Percentiles rank a stretch among this genome's conserved stretches.
Conservation (phyloP, 2,113 vertebrate genomes). For the Zootoca vivipara region DNA sequence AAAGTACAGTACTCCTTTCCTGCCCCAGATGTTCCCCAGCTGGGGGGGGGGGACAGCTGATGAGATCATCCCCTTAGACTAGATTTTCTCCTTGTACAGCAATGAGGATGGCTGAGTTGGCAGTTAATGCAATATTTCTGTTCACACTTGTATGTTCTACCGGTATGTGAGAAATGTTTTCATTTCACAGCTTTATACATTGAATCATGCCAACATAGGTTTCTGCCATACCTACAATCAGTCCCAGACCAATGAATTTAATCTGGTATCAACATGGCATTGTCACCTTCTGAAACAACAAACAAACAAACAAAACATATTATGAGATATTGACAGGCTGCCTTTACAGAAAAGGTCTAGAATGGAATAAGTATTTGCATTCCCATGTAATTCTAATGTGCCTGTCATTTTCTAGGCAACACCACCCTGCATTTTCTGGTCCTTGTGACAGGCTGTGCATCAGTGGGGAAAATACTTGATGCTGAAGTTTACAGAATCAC, state of each 20-base stretch:
- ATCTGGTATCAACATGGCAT: background rate
- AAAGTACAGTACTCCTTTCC: background rate
- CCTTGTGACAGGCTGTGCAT: slow-evolving; percentile 80
- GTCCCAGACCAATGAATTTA: background rate
- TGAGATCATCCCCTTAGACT: background rate
- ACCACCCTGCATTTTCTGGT: slow-evolving; percentile 77
- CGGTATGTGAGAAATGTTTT: background rate
- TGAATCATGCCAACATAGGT: background rate
- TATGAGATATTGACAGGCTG: background rate
- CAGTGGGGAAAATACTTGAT: slow-evolving; percentile 80
- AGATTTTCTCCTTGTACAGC: background rate
- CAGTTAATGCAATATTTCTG: background rate
- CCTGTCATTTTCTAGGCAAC: slow-evolving; percentile 70
- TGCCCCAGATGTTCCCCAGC: background rate
- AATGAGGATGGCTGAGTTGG: background rate
- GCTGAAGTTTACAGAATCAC: slow-evolving; percentile 83
- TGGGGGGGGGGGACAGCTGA: background rate
- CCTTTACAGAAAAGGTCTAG: background rate
- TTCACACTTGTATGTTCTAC: background rate
- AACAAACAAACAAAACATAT: background rate
- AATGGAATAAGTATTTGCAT: background rate
- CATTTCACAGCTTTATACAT: background rate
- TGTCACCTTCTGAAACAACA: background rate
- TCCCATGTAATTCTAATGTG: slow-evolving; percentile 49
- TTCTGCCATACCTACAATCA: background rate